A percentile compares a stretch with the other conserved stretches of the same genome.
These are phyloP conservation scores for Decapterus maruadsi DNA, from an alignment of 2,797 vertebrate genomes.

Conservation along the genomic window DNA sequence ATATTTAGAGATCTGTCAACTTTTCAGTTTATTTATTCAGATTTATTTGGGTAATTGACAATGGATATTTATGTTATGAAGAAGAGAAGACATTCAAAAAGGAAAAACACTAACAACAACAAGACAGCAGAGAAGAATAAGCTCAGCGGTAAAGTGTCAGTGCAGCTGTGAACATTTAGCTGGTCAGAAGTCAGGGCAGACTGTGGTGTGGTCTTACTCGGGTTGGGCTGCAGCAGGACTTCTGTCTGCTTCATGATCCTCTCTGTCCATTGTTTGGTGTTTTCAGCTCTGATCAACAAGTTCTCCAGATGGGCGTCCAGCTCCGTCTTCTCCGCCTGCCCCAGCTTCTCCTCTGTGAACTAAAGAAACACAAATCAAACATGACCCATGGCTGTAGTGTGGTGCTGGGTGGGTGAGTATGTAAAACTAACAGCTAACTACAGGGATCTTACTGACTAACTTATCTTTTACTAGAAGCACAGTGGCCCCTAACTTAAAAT, in stretches of 20 bases:
- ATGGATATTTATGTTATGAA: too few species aligned
- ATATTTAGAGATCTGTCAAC: too few species aligned
- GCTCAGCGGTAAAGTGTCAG: too few species aligned
- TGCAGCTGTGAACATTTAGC: neutral
- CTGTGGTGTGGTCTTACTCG: constrained; percentile 87
- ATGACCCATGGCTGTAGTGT: neutral
- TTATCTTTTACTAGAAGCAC: too few species aligned
- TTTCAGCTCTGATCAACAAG: constrained; percentile 94
- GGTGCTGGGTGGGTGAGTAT: neutral
- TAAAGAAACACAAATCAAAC: constrained; percentile 53
- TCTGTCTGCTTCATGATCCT: constrained; percentile 98
- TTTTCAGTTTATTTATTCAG: too few species aligned
- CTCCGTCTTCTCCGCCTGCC: constrained; percentile 98
- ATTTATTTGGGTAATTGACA: too few species aligned
- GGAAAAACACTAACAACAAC: too few species aligned
- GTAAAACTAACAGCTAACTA: neutral
- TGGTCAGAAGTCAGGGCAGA: neutral
- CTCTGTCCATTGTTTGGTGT: constrained; percentile 97
- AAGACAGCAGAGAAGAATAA: too few species aligned
- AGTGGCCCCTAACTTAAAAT: too few species aligned
- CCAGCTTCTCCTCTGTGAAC: constrained; percentile 99
- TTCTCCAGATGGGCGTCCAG: constrained; percentile 98
- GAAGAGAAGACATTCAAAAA: too few species aligned
- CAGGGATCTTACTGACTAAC: too few species aligned
- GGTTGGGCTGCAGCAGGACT: constrained; percentile 96